Percentiles rank a stretch among this genome's conserved stretches.
Evolutionary conservation across 2,888 invertebrate genomes (phyloP).

Genomic region (Seira ritae): DNA sequence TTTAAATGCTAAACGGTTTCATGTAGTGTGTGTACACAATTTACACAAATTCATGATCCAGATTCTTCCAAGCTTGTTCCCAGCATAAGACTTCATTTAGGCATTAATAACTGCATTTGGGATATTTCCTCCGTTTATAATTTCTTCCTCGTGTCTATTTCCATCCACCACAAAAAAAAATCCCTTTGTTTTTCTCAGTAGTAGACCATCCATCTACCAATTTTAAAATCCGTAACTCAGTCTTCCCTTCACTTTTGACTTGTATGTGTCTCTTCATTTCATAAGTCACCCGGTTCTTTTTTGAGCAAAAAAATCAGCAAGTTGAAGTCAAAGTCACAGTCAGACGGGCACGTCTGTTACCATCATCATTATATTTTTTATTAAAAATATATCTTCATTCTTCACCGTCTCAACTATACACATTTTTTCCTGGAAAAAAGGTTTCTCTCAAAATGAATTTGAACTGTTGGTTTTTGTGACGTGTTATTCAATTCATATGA

Average conservation of each 20-base stretch:
- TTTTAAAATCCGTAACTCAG: not conserved
- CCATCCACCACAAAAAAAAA: not conserved
- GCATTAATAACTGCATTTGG: conserved; percentile 61
- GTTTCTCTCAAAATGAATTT: not conserved
- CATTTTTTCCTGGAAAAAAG: not conserved
- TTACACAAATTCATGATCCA: conserved; percentile 20
- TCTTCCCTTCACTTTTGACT: conserved; percentile 5
- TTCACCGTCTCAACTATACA: not conserved
- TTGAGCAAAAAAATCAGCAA: too few species aligned
- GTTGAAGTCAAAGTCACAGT: not conserved
- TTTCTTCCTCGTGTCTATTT: not conserved
- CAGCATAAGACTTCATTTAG: conserved; percentile 12
- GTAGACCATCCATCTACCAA: not conserved
- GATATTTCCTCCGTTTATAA: conserved; percentile 43
- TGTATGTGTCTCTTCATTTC: not conserved
- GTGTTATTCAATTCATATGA: not conserved
- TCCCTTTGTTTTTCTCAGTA: not conserved
- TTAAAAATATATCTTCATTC: not conserved
- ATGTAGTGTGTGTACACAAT: not conserved
- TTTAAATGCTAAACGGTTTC: not conserved
- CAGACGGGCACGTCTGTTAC: conserved; percentile 5
- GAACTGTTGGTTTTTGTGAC: not conserved
- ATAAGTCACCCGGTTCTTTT: not conserved
- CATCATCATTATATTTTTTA: conserved; percentile 14
- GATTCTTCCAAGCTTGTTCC: not conserved